A percentile compares a stretch with the other conserved stretches of the same genome.
These are phyloP conservation scores for Meloidogyne exigua DNA, from an alignment of 1,140 invertebrate species.

Conservation along the genomic window DNA sequence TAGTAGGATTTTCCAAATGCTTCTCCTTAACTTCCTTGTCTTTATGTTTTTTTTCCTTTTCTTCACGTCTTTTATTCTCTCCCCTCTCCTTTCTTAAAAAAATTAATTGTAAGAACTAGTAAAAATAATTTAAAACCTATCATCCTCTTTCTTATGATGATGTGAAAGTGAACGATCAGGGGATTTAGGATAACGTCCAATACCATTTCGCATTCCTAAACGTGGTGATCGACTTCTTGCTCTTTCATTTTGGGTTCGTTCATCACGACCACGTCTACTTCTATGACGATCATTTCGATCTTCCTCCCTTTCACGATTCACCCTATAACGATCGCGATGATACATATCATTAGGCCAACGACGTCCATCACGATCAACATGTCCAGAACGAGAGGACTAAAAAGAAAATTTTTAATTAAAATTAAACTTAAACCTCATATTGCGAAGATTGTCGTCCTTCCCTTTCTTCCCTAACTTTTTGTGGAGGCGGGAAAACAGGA, in stretches of 20 bases:
- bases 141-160: neutral
- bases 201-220: constrained; percentile 14
- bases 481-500: neutral
- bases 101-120: neutral
- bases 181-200: neutral
- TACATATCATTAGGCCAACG: constrained; percentile 2
- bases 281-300: neutral
- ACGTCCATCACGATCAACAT: neutral
- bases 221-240: constrained; percentile 10
- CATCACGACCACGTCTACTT: neutral
- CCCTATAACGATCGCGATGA: neutral
- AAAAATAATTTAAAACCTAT: neutral
- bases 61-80: constrained; percentile 16
- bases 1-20: neutral
- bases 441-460: neutral
- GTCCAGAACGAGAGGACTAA: neutral
- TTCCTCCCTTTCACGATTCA: neutral
- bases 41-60: constrained; percentile 1
- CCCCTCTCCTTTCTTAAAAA: neutral
- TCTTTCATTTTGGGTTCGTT: neutral
- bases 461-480: neutral
- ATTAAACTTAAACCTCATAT: neutral
- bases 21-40: neutral
- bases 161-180: neutral
- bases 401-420: neutral